Conservation (phyloP, 2,113 vertebrate genomes). For the Dicentrarchus labrax region DNA sequence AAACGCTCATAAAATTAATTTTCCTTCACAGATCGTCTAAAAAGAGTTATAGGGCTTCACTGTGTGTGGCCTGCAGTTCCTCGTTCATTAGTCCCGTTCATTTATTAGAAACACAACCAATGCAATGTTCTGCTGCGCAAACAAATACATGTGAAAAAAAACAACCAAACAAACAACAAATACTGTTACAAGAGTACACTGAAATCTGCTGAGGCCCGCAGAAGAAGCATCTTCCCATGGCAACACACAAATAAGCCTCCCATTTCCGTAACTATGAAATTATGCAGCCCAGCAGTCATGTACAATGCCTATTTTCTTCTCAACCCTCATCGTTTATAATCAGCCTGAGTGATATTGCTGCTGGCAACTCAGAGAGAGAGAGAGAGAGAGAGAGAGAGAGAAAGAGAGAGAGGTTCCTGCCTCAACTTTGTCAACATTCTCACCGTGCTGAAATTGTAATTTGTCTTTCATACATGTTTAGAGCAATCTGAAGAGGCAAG, state of each 20-base stretch:
- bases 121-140: constrained; percentile 2
- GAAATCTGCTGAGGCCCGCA: constrained; percentile 38
- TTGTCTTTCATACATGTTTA: neutral
- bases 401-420: neutral
- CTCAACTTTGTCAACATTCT: constrained; percentile 3
- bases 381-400: no score
- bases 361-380: constrained; percentile 4
- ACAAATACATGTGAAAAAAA: neutral
- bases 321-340: constrained; percentile 39
- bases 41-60: neutral
- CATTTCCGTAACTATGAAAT: constrained; percentile 62
- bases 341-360: constrained; percentile 29
- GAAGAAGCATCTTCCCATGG: constrained; percentile 37
- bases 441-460: constrained; percentile 2
- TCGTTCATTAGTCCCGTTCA: neutral
- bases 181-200: neutral
- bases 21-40: neutral
- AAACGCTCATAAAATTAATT: neutral
- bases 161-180: neutral
- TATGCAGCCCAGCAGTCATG: constrained; percentile 65
- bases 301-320: constrained; percentile 60
- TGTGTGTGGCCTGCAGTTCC: neutral
- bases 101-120: constrained; percentile 31
- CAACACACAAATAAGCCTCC: constrained; percentile 57
- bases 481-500: neutral